Evolutionary conservation across 2,888 invertebrate genomes (phyloP), one percentile per base, ranked within the genome.

Genomic region (Melieria picta): DNA sequence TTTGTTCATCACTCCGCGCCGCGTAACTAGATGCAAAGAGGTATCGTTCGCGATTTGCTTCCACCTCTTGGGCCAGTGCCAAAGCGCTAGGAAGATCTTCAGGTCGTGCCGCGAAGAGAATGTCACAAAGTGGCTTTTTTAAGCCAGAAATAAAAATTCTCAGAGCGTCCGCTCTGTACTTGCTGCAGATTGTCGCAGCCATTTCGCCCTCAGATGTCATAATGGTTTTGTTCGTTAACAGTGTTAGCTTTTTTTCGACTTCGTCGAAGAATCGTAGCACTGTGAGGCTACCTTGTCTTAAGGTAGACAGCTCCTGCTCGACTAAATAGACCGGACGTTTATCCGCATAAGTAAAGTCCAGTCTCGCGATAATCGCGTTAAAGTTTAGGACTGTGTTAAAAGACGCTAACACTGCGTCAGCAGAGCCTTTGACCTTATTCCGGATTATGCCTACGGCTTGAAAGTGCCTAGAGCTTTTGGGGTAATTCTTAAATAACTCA

Each of bases 41-140:
- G 55, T 74, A 68, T 50, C 72, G 60, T 72, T 72, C 73, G 43
- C 61, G 69, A 62, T 75, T 75, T 7, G 72, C 60, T 43, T 71
- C 69, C 9, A 73, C 57, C 47, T 73, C 73, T 46, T 75, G 75
- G 13, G 75, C 75, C 46, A 74, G 60, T 11, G 75, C 71, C 64
- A 73, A 60, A 16, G 71, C 73, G 9, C 66, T 62, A 0, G 74
- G 71, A 43, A 73, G 46, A 58, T 74, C 70, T 5, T 16, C 5
- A 6, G 72, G 76, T 30, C 74, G 68, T 45, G 76, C 58, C 9
- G 71, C 71, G 47, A 74, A 76, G 7, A 74, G 64, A 9, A 74
- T 55, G 13, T 75, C 71, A 65, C 71, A 61, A 9, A 75, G 56
- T 5, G 72, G 30, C 57, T 65, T 73, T 55, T 61, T 71, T n/a